Base-by-base conservation (phyloP, 2,888 invertebrate species). In the Callimorpha dominula region DNA sequence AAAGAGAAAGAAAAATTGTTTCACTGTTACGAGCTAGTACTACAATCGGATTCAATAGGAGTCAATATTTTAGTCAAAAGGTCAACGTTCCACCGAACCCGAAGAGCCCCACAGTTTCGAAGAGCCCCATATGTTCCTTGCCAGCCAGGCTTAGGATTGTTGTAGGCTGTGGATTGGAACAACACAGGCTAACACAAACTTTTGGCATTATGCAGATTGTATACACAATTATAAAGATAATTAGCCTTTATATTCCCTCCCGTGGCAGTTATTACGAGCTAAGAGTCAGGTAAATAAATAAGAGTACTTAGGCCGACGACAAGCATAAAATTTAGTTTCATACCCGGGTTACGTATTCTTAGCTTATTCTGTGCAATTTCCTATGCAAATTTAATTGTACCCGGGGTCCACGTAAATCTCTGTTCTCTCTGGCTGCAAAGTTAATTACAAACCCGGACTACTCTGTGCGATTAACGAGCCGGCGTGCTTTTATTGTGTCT, bases 321-420 rank as follows among this genome's bases (percentile, higher is more conserved):
- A 86, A 81, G 85, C 88, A 89, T 93, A 92, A 91, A 94, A 91
- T 89, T 92, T 91, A 92, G 91, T 92, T 92, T 88, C 89, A 89
- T 87, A 86, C 87, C 84, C 86, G 87, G 87, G 82, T 88, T 92
- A 93, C 94, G 94, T 94, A 94, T 93, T 94, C 94, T 94, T 94
- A 91, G 93, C 91, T 91, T 87, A 92, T 93, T 92, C 92, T 86
- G 90, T 93, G 91, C 94, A 94, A 95, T 95, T 94, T 94, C 93
- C 95, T 95, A 95, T 95, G 95, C 95, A 95, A 95, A 95, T 95
- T 94, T 95, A 95, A 95, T 95, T 95, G 95, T 94, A 89, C 95
- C 94, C 94, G 88, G 86, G 91, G 92, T 93, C 91, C 93, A 90
- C 93, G 95, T 95, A 95, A 95, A 95, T 95, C 95, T 94, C 93